These are phyloP conservation scores for Oryzias sinensis DNA, from an alignment of 2,797 vertebrate genomes.

Conservation along the genomic window DNA sequence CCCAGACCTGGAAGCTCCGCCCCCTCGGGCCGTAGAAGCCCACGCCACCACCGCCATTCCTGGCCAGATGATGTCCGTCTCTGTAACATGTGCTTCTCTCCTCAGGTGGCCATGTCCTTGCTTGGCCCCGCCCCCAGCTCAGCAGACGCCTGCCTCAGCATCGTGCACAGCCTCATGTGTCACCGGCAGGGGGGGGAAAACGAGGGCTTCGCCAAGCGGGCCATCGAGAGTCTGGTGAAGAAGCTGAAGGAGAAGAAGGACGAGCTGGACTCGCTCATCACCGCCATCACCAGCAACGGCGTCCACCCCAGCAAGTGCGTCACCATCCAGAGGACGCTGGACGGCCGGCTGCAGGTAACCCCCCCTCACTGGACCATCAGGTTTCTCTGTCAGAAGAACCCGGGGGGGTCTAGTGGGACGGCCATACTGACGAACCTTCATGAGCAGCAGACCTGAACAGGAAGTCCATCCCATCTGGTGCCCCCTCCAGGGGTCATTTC, in stretches of 20 bases:
- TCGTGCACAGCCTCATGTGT: conserved; percentile 86
- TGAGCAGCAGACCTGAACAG: too few species aligned
- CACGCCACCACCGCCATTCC: too few species aligned
- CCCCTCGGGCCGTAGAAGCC: too few species aligned
- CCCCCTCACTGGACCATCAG: not conserved
- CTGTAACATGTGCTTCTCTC: too few species aligned
- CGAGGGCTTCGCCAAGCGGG: conserved; percentile 83
- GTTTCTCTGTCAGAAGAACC: not conserved
- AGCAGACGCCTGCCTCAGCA: conserved; percentile 81
- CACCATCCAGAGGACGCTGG: conserved; percentile 86
- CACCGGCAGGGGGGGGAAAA: conserved; percentile 85
- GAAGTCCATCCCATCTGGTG: too few species aligned
- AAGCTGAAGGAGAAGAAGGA: conserved; percentile 88
- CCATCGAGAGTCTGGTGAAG: conserved; percentile 86
- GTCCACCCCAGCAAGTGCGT: conserved; percentile 85
- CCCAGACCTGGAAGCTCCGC: too few species aligned
- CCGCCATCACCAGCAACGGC: conserved; percentile 82
- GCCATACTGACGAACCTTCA: too few species aligned
- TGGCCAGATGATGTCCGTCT: too few species aligned
- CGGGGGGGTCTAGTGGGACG: too few species aligned
- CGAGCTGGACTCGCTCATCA: conserved; percentile 84
- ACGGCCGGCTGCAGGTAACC: conserved; percentile 83
- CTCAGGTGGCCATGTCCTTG: conserved; percentile 55
- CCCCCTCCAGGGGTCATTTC: too few species aligned
- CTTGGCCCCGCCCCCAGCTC: conserved; percentile 70